Evolutionary conservation across 2,888 invertebrate genomes (phyloP), one percentile per base, ranked within the genome.

Genomic region (Rhagium mordax): DNA sequence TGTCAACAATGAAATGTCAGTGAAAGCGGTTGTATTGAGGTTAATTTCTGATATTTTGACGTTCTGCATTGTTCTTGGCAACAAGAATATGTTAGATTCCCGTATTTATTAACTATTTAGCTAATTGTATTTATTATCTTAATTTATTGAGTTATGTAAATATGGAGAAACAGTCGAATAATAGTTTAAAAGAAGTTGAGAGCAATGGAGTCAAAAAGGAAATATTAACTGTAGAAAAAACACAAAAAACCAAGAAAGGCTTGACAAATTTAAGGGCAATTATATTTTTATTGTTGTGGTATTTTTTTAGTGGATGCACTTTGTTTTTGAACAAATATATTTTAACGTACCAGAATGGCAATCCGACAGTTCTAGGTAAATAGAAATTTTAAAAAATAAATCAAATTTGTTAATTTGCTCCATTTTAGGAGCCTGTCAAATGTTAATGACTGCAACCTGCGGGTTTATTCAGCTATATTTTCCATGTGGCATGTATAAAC

Each of bases 281-380:
- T 55, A 85, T 91, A 76, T 92, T 93, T 85, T 86, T 93, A 51
- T 85, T 91, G 62, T 86, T 94, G 74, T 94, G 94, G 94, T 94
- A 94, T 84, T 89, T 94, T 83, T 94, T 95, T 86, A 94, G 94
- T 85, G 93, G 93, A 7, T 93, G 93, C 84, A 94, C 94, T 1
- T 88, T 95, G 64, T 94, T 95, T 86, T 88, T 94, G 73, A 94
- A 95, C 87, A 95, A 94, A 85, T 94, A 94, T 84, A 94, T 94
- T 82, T 87, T 95, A 72, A 91, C 93, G 0, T 93, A 92, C 81
- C 89, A 93, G 84, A 90, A 91, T 85, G 94, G 93, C 59, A 93
- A 94, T 87, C 93, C 94, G 16, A 92, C 93, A 67, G 88, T 94
- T 73, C 87, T 94, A 84, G 94, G 94, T 94, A 88, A 88, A 85